Evolutionary conservation across 92 coral and sea anemone genomes (phyloP), one percentile per base, ranked within the genome.

Genomic region (Epizoanthus stellaris): DNA sequence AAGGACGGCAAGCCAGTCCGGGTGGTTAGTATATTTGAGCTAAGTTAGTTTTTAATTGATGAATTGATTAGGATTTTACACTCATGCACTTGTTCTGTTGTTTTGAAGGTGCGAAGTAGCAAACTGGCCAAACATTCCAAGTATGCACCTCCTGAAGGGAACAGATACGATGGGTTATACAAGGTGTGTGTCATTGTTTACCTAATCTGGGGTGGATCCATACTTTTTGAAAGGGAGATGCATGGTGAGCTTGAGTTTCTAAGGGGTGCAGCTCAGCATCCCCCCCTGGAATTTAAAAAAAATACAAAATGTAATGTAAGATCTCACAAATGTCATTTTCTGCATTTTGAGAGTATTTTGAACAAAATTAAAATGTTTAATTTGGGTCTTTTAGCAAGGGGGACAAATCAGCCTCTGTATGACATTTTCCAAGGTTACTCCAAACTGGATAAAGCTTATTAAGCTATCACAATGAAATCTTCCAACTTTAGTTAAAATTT

Each of bases 1-100:
- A 91, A 77, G 71, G 96, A 93, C 80, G 99, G 99, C 67, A 96
- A 94, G 67, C 98, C 99, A 58, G 99, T 96, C n/a, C 86, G 99
- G 64, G 99, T 96, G 93, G 99, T 96, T 64, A 87, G 95, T 75
- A 47, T 42, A 15, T 13, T 72, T 0, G 14, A 6, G 62, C 13
- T 64, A 39, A 19, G 1, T 30, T 30, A 30, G 36, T 30, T 30
- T 30, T 30, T 30, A 73, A 16, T 6, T 14, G 20, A 30, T 9
- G n/a, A 30, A 11, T n/a, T 12, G 16, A 9, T 70, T 17, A 58
- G 20, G 62, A 39, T 75, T 15, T 47, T 14, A 12, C 57, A 84
- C 13, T 12, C 9, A 71, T 54, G 15, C 40, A 73, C 25, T 1
- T 14, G 10, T 0, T 64, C 43, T 17, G 16, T 86, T 40, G 5